Base-by-base conservation (phyloP, 2,113 vertebrate genomes). In the Arothron firmamentum region DNA sequence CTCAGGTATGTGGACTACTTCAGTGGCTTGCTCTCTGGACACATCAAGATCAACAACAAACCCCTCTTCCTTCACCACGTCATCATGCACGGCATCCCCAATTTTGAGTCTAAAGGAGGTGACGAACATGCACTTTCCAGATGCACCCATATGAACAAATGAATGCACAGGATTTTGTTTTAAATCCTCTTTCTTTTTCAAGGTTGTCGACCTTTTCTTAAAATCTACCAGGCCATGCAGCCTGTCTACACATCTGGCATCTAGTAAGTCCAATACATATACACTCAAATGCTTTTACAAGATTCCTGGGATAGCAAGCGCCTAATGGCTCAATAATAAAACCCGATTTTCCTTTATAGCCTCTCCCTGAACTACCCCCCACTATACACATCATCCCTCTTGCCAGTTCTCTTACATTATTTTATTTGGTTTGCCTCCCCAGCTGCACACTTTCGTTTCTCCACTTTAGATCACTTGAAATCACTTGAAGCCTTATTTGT, bases 41-140 rank as follows among this genome's bases (percentile, higher is more conserved):
- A 92, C 87, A 98, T 98, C 86, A 98, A 97, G 89, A 98, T 99
- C 93, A 99, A 98, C 92, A 99, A 97, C 92, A 98, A 97, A 63
- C 96, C 97, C 5, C 87, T 99, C 79, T 99, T 99, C 75, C 91
- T 99, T 49, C 97, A 99, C 70, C 96, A 98, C 0, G 96, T 99
- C 87, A 98, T 98, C 90, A 92, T 99, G 94, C 97, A 99, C 0
- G 96, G 96, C 74, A 95, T 99, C 75, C 97, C 97, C 65, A 96
- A 96, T 89, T 98, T 98, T 0, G 96, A 98, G 85, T 93, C 94
- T 0, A 94, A 97, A 93, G 96, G 96, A 77, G 97, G 97, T 94
- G 12, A 34, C 57, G 20, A n/a, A 53, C 17, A 1, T 5, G 14
- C 25, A 14, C 16, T 8, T 8, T 0, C 15, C 7, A 12, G 19